phyloP scores from a whole-genome alignment of 2,797 vertebrate species.

The Xenentodon cancila region DNA sequence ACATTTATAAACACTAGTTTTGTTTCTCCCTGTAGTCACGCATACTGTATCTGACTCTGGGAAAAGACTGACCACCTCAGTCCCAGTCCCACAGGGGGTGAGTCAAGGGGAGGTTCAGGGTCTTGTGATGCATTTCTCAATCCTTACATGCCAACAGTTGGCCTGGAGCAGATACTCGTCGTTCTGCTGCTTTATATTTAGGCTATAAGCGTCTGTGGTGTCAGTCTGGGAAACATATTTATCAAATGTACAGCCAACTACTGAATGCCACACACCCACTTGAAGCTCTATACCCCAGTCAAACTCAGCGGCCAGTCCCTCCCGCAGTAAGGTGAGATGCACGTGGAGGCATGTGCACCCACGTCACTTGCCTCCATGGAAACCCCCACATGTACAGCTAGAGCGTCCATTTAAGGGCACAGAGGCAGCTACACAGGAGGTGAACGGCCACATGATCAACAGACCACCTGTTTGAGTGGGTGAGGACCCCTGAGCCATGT shows the following conservation, averaged over 20 bases:
- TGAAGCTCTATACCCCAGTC: constrained; percentile 26
- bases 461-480: constrained; percentile 16
- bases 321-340: constrained; percentile 55
- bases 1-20: neutral
- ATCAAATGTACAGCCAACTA: constrained; percentile 61
- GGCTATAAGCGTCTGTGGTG: constrained; percentile 59
- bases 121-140: constrained; percentile 72
- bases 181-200: constrained; percentile 77
- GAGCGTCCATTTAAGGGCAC: constrained; percentile 62
- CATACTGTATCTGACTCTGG: constrained; percentile 15
- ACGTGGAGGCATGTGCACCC: constrained; percentile 43
- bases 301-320: constrained; percentile 41
- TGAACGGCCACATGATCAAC: constrained; percentile 35
- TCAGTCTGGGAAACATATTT: constrained; percentile 70
- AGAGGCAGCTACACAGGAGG: constrained; percentile 45
- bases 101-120: constrained; percentile 20
- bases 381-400: constrained; percentile 40
- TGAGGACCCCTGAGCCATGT: constrained; percentile 43
- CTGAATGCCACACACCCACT: constrained; percentile 46
- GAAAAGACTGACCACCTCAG: neutral
- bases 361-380: constrained; percentile 58
- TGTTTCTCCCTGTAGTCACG: constrained; percentile 4
- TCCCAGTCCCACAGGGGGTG: constrained; percentile 9
- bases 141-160: constrained; percentile 60
- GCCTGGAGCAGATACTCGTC: constrained; percentile 29